Evolutionary conservation across 2,113 vertebrate species (phyloP).

Genomic region (Deroptyus accipitrinus): DNA sequence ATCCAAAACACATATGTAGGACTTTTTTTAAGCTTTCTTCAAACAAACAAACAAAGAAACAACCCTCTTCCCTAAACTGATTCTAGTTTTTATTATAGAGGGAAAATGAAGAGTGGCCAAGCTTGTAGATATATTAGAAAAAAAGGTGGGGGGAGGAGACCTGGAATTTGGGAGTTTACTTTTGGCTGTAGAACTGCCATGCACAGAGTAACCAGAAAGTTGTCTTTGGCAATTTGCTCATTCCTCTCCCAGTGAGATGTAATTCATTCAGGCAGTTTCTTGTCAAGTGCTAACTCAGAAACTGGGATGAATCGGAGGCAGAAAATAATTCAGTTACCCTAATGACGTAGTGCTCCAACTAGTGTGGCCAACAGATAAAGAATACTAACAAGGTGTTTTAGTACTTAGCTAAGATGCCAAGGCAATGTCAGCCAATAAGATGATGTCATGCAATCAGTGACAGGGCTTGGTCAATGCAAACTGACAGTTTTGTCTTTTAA

Average conservation of each 20-base stretch:
- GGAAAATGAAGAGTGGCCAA: not conserved
- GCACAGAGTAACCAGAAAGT: not conserved
- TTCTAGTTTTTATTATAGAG: not conserved
- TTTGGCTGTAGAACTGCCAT: not conserved
- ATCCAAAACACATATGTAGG: not conserved
- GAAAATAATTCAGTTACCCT: not conserved
- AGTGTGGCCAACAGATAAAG: not conserved
- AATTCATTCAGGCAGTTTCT: slow-evolving; percentile 1
- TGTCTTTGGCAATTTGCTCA: slow-evolving; percentile 21
- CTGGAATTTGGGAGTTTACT: slow-evolving; percentile 6
- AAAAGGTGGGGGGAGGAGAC: not conserved
- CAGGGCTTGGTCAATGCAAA: not conserved
- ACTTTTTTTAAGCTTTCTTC: not conserved
- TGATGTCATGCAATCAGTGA: not conserved
- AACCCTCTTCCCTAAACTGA: not conserved
- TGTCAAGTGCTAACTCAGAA: not conserved
- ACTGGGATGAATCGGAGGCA: not conserved
- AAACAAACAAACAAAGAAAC: not conserved
- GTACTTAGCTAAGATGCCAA: not conserved
- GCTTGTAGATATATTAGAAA: not conserved
- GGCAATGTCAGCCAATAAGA: not conserved
- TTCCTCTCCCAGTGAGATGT: not conserved
- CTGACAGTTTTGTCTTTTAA: not conserved
- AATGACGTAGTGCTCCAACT: not conserved
- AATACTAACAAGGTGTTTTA: not conserved